Percentiles rank a stretch among this genome's conserved stretches.
phyloP scores from a whole-genome alignment of 2,888 invertebrate genomes.

The Celastrina argiolus region DNA sequence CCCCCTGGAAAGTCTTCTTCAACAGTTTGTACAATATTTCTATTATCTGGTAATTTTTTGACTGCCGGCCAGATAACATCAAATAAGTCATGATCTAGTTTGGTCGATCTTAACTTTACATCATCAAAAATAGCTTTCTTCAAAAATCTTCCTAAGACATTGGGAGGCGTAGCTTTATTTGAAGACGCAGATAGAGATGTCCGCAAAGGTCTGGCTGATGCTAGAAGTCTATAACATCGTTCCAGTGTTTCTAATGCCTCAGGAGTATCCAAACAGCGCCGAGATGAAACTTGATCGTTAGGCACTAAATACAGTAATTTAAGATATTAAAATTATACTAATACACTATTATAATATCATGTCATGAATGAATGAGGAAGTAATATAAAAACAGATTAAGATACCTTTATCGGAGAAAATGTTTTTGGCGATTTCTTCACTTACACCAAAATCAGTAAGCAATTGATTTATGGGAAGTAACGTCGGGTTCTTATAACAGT shows the following conservation, averaged over 20 bases:
- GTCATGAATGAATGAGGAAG: background rate
- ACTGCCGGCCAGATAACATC: conserved; percentile 94
- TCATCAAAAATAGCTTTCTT: conserved; percentile 84
- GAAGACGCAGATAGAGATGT: conserved; percentile 80
- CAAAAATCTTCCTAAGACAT: conserved; percentile 84
- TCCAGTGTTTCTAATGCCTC: conserved; percentile 86
- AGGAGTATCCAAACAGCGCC: conserved; percentile 82
- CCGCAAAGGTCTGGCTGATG: conserved; percentile 77
- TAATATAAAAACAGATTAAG: background rate
- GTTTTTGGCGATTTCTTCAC: conserved; percentile 80
- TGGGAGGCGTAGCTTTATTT: conserved; percentile 71
- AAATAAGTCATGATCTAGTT: conserved; percentile 90
- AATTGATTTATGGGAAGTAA: conserved; percentile 84
- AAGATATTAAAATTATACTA: conserved; percentile 22
- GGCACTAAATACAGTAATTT: conserved; percentile 77
- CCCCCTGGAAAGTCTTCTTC: conserved; percentile 86
- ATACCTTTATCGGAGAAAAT: conserved; percentile 89
- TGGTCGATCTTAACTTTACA: conserved; percentile 86
- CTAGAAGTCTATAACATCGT: conserved; percentile 84
- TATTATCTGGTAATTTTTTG: conserved; percentile 83
- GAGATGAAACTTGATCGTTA: conserved; percentile 84
- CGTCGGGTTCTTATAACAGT: conserved; percentile 83
- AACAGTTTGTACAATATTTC: conserved; percentile 73
- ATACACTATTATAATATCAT: background rate
- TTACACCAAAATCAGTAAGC: conserved; percentile 83